phyloP scores from a whole-genome alignment of 1,140 invertebrate species.

The Leptestheria dahalacensis region DNA sequence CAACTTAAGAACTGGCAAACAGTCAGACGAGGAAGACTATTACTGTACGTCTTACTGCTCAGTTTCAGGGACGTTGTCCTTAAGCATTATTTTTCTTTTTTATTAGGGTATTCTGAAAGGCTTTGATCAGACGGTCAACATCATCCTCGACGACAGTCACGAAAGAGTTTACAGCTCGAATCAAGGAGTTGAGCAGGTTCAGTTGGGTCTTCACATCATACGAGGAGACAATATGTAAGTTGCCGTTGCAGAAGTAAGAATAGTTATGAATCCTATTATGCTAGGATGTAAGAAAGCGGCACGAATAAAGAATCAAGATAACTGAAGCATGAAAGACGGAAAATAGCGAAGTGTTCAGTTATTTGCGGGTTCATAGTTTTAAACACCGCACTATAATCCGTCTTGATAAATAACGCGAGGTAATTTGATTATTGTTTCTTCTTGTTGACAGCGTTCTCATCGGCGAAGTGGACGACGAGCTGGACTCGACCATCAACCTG shows the following conservation, averaged over 20 bases:
- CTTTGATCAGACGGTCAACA: conserved; percentile 96
- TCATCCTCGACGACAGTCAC: conserved; percentile 94
- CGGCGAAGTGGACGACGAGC: conserved; percentile 16
- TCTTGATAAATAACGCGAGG: no score
- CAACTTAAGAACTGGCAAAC: no score
- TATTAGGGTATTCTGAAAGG: conserved; percentile 68
- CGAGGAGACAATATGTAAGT: conserved; percentile 88
- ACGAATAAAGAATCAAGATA: no score
- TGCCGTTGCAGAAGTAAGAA: no score
- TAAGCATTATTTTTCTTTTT: conserved; percentile 20
- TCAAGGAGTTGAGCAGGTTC: conserved; percentile 88
- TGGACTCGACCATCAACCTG: conserved; percentile 14
- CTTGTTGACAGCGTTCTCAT: conserved; percentile 14
- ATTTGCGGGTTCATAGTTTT: background rate
- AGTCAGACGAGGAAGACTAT: no score
- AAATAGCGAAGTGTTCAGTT: no score
- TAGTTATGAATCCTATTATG: background rate
- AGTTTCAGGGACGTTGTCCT: no score
- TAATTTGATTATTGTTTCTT: background rate
- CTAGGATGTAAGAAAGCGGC: no score
- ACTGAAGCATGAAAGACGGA: no score
- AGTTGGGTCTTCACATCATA: conserved; percentile 90
- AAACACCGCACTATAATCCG: no score
- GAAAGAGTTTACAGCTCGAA: conserved; percentile 87
- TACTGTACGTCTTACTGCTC: conserved; percentile 6